A percentile compares a stretch with the other conserved stretches of the same genome.
Evolutionary conservation across 2,888 invertebrate genomes (phyloP).

Genomic region (Liopterus haemorrhoidalis): DNA sequence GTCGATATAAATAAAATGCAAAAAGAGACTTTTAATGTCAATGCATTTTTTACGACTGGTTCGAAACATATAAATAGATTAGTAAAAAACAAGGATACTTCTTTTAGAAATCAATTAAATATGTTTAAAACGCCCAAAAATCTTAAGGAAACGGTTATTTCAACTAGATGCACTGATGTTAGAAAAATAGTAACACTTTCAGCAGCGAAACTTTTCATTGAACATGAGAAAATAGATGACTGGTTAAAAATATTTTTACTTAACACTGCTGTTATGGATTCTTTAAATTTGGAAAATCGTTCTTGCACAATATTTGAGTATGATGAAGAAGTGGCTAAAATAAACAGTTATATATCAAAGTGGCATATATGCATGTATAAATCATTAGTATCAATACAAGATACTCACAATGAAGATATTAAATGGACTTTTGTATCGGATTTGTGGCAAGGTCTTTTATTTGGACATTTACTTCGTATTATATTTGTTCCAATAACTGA

Average conservation of each 20-base stretch:
- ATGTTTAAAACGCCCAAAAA: constrained; percentile 1
- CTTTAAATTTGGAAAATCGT: constrained; percentile 9
- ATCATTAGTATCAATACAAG: constrained; percentile 5
- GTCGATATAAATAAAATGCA: constrained; percentile 16
- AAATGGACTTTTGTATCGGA: constrained; percentile 10
- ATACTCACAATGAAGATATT: neutral
- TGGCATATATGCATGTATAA: constrained; percentile 16
- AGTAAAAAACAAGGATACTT: too few species aligned
- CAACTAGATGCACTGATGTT: too few species aligned
- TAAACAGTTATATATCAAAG: neutral
- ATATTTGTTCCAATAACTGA: constrained; percentile 4
- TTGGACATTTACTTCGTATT: constrained; percentile 16
- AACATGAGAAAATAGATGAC: constrained; percentile 12
- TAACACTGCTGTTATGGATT: constrained; percentile 15
- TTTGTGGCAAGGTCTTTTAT: constrained; percentile 20
- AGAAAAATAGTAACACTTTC: constrained; percentile 6
- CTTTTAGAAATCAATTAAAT: too few species aligned
- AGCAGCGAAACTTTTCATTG: constrained; percentile 12
- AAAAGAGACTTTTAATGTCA: constrained; percentile 7
- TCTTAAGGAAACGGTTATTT: neutral
- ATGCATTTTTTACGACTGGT: too few species aligned
- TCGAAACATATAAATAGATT: too few species aligned
- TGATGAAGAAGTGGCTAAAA: constrained; percentile 2
- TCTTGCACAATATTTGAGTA: constrained; percentile 14
- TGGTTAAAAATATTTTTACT: constrained; percentile 16